Evolutionary conservation across 2,113 vertebrate species (phyloP), one percentile per base, ranked within the genome.

Genomic region (Vulpes ferrilata): DNA sequence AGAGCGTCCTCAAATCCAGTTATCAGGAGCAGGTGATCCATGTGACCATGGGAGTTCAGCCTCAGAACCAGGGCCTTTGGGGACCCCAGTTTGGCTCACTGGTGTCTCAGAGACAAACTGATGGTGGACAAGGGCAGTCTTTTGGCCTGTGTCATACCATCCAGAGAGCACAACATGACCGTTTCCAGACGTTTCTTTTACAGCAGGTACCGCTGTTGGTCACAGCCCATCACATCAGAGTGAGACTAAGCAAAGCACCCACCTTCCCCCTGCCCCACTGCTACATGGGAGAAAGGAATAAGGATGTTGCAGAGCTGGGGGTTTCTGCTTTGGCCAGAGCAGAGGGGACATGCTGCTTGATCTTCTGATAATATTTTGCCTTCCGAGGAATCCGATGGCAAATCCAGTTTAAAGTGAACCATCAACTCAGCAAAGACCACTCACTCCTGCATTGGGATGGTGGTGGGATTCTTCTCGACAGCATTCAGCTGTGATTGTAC

Each of bases 121-220:
- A 95, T 83, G 84, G 96, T 69, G 95, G 90, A 89, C 86, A 96
- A 76, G 30, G 43, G 74, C 60, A 95, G 84, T 96, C 96, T 96
- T 79, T 67, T 97, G 95, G 64, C 85, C 98, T 98, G 62, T 73
- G n/a, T 98, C 93, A 64, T 92, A 79, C 67, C 27, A 0, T 90
- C 55, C 51, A 96, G 96, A 98, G 96, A 98, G 89, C 73, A 62
- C 27, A 76, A 59, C 78, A 79, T 93, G 98, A 97, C 96, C 91
- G 80, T 98, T 97, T 90, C 96, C 98, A 98, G 98, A 96, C 98
- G 96, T 96, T 95, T 78, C 73, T 95, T 83, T 73, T 4, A 91
- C 22, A 64, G 48, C 93, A 84, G 96, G 69, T 88, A 95, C 90
- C 8, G 64, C 64, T 60, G 97, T 95, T 95, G 97, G 95, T 98